phyloP scores from a whole-genome alignment of 2,113 vertebrate genomes.

The Anoplopoma fimbria region DNA sequence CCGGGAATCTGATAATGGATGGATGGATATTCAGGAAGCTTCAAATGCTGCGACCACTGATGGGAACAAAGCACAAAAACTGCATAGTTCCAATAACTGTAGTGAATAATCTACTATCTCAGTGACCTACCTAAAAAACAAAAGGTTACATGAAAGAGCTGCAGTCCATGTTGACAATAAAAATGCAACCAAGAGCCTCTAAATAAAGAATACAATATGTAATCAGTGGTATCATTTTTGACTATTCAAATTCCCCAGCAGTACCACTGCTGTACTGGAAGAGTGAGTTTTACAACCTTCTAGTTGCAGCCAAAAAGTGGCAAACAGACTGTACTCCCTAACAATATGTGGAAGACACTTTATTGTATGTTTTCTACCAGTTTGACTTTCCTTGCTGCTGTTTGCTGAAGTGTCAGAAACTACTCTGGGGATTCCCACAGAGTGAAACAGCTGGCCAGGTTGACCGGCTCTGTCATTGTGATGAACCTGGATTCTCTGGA shows the following conservation, averaged over 20 bases:
- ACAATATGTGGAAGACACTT: neutral
- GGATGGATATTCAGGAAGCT: neutral
- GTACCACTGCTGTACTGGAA: neutral
- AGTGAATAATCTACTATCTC: neutral
- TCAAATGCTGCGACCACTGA: neutral
- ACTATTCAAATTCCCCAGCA: neutral
- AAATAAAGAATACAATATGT: neutral
- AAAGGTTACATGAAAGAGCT: neutral
- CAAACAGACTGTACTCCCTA: neutral
- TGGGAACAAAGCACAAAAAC: neutral
- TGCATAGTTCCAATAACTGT: neutral
- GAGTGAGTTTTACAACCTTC: neutral
- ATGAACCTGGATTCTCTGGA: slow-evolving; percentile 7
- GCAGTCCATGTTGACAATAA: neutral
- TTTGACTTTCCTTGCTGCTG: slow-evolving; percentile 13
- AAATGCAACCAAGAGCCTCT: neutral
- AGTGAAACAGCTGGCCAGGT: slow-evolving; percentile 32
- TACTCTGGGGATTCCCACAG: slow-evolving; percentile 5
- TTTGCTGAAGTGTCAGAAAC: slow-evolving; percentile 10
- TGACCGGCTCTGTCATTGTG: neutral
- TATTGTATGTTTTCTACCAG: neutral
- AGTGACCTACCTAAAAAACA: neutral
- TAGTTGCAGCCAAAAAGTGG: neutral
- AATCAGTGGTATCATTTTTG: neutral
- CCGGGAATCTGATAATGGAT: too few species aligned